phyloP scores from a whole-genome alignment of 2,888 invertebrate species.

The Lasioglossum villosulum region DNA sequence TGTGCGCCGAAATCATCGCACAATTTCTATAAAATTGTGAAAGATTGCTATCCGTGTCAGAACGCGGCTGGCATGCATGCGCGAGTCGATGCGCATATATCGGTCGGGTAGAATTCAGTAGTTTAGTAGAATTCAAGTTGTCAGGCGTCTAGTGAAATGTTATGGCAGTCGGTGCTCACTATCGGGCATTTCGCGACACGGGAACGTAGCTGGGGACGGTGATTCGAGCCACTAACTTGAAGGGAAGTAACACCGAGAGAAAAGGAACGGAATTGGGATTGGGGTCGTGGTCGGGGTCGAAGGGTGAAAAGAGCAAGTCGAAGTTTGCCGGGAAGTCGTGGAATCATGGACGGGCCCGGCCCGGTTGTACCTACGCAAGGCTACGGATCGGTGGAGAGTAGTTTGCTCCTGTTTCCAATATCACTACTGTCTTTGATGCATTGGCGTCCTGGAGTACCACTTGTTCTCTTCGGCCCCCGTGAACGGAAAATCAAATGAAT shows the following conservation, averaged over 20 bases:
- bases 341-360: slow-evolving; percentile 41
- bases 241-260: slow-evolving; percentile 26
- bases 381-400: slow-evolving; percentile 32
- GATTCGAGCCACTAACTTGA: slow-evolving; percentile 37
- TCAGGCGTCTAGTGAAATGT: not conserved
- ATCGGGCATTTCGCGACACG: slow-evolving; percentile 10
- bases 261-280: slow-evolving; percentile 24
- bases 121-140: not conserved
- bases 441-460: slow-evolving; percentile 65
- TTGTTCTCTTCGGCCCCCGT: slow-evolving; percentile 68
- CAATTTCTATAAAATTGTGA: no score
- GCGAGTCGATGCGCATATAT: not conserved
- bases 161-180: not conserved
- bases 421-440: slow-evolving; percentile 68
- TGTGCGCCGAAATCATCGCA: no score
- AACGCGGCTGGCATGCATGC: no score
- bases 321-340: slow-evolving; percentile 66
- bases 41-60: no score
- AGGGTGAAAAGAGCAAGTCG: slow-evolving; percentile 59
- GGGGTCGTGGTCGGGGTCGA: slow-evolving; percentile 37
- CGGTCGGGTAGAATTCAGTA: not conserved
- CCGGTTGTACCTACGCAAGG: slow-evolving; percentile 14
- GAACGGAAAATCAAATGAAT: slow-evolving; percentile 75
- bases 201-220: slow-evolving; percentile 24
- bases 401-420: slow-evolving; percentile 73